phyloP scores from a whole-genome alignment of 2,888 invertebrate genomes.

The Thereva unica region DNA sequence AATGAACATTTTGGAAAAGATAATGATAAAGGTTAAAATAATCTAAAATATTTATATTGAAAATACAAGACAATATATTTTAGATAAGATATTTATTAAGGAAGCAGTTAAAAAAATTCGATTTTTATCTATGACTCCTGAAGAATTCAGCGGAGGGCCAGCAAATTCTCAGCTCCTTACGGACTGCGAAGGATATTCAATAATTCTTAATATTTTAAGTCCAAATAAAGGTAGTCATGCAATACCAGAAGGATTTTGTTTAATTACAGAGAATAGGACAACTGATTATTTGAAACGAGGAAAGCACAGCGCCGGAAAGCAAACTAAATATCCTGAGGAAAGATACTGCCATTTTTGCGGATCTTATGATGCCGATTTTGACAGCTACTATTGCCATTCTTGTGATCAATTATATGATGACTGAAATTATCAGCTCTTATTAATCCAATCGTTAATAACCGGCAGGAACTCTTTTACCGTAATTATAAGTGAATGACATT shows the following conservation, averaged over 20 bases:
- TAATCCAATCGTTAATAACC: too few species aligned
- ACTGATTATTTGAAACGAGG: too few species aligned
- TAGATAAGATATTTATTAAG: slow-evolving; percentile 59
- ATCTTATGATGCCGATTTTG: too few species aligned
- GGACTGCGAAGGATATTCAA: slow-evolving; percentile 77
- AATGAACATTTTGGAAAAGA: slow-evolving; percentile 37
- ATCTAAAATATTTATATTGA: not conserved
- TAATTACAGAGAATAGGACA: slow-evolving; percentile 50
- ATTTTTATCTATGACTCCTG: slow-evolving; percentile 57
- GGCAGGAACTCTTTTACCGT: too few species aligned
- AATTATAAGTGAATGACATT: too few species aligned
- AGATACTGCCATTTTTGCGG: too few species aligned
- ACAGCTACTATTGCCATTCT: too few species aligned
- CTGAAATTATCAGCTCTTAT: too few species aligned
- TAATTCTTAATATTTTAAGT: slow-evolving; percentile 81
- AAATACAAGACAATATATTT: slow-evolving; percentile 51
- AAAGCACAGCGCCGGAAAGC: too few species aligned
- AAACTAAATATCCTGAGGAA: too few species aligned
- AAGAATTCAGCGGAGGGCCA: slow-evolving; percentile 82
- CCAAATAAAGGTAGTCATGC: slow-evolving; percentile 67
- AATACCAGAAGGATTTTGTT: slow-evolving; percentile 76
- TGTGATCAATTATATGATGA: too few species aligned
- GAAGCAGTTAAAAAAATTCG: slow-evolving; percentile 73
- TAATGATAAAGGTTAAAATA: slow-evolving; percentile 23
- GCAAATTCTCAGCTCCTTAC: slow-evolving; percentile 74